Evolutionary conservation across 2,113 vertebrate genomes (phyloP).

Genomic region (Epinephelus cyanopodus): DNA sequence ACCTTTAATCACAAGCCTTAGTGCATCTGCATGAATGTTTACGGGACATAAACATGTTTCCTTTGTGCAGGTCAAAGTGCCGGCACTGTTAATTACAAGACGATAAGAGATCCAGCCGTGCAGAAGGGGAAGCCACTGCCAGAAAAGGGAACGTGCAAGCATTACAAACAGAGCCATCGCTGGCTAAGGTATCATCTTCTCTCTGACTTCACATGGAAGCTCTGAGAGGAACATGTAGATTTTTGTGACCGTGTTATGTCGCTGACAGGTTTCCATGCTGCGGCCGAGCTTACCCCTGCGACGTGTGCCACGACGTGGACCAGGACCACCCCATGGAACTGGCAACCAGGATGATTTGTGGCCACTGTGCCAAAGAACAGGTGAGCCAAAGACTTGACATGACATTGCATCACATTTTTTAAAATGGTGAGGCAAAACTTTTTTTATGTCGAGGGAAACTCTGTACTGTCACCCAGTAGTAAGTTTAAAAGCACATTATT

Average conservation of each 20-base stretch:
- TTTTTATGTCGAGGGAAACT: background rate
- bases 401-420: background rate
- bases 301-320: conserved; percentile 84
- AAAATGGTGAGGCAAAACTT: background rate
- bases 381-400: conserved; percentile 56
- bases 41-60: background rate
- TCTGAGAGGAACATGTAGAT: background rate
- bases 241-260: background rate
- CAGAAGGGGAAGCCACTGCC: conserved; percentile 87
- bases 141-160: conserved; percentile 85
- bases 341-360: conserved; percentile 88
- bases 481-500: background rate
- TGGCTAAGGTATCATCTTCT: conserved; percentile 83
- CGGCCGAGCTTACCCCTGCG: conserved; percentile 86
- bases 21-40: background rate
- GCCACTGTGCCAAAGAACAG: conserved; percentile 88
- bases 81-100: conserved; percentile 53
- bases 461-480: background rate
- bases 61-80: conserved; percentile 66
- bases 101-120: conserved; percentile 81
- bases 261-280: conserved; percentile 86
- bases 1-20: background rate
- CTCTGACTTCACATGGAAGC: background rate
- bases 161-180: conserved; percentile 87
- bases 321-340: conserved; percentile 88